These are phyloP conservation scores for Amiota mariae DNA, from an alignment of 2,888 invertebrate species.

Conservation along the genomic window DNA sequence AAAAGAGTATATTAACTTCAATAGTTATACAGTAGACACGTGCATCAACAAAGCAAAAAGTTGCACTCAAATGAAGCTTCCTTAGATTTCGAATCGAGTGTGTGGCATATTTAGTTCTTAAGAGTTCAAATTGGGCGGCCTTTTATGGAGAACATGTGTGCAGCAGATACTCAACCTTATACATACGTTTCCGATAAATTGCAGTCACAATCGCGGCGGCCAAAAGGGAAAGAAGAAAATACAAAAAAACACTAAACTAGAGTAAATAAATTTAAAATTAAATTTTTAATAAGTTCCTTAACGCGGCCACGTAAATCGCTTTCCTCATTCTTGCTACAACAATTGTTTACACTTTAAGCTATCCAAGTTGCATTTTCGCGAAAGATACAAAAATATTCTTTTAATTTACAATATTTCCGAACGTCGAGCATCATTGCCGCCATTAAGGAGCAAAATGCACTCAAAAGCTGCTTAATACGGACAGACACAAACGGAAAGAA, in stretches of 20 bases:
- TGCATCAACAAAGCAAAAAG: conserved; percentile 9
- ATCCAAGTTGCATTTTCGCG: conserved; percentile 22
- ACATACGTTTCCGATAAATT: no score
- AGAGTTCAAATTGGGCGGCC: conserved; percentile 25
- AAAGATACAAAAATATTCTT: background rate
- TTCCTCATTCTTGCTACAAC: background rate
- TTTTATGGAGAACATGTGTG: conserved; percentile 30
- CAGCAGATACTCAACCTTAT: conserved; percentile 15
- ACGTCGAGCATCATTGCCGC: background rate
- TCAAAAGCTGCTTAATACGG: conserved; percentile 22
- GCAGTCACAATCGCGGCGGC: no score
- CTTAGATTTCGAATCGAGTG: background rate
- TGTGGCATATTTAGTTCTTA: conserved; percentile 15
- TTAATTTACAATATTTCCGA: background rate
- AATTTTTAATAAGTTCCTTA: conserved; percentile 2
- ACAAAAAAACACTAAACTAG: conserved; percentile 6
- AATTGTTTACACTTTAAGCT: conserved; percentile 27
- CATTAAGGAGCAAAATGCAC: conserved; percentile 14
- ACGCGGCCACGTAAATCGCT: conserved; percentile 13
- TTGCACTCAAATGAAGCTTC: conserved; percentile 16
- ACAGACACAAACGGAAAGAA: background rate
- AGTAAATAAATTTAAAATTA: conserved; percentile 11
- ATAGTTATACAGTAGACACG: conserved; percentile 8
- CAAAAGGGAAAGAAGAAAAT: background rate
- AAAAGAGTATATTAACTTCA: conserved; percentile 3